Percentiles rank a stretch among this genome's conserved stretches.
phyloP scores from a whole-genome alignment of 2,888 invertebrate species.

The Drosophila lacicola region DNA sequence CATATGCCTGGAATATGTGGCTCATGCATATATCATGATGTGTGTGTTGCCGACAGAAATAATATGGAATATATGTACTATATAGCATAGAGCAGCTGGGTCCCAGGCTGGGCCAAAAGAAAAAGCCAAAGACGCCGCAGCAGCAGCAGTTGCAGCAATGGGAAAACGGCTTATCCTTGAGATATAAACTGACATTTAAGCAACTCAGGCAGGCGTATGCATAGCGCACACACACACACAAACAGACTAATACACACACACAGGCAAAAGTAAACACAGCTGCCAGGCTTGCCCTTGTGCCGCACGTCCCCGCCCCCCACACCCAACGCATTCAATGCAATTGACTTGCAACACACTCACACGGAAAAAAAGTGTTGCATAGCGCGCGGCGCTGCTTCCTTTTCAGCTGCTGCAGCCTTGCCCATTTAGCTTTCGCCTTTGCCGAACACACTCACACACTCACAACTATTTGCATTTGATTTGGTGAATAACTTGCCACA shows the following conservation, averaged over 20 bases:
- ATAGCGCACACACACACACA: slow-evolving; percentile 46
- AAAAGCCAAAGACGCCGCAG: slow-evolving; percentile 55
- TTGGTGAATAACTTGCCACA: slow-evolving; percentile 41
- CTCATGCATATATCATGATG: slow-evolving; percentile 61
- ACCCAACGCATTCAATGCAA: slow-evolving; percentile 51
- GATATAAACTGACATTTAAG: slow-evolving; percentile 81
- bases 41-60: slow-evolving; percentile 60
- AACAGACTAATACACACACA: slow-evolving; percentile 14
- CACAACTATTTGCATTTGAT: slow-evolving; percentile 51
- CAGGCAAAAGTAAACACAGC: slow-evolving; percentile 60
- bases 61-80: slow-evolving; percentile 34
- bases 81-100: slow-evolving; percentile 9
- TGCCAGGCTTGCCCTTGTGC: slow-evolving; percentile 58
- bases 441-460: neutral
- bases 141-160: slow-evolving; percentile 49
- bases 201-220: slow-evolving; percentile 76
- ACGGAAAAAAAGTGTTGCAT: slow-evolving; percentile 44
- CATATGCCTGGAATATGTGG: slow-evolving; percentile 31
- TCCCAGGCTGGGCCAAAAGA: slow-evolving; percentile 20
- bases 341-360: slow-evolving; percentile 41
- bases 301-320: neutral
- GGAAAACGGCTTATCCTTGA: slow-evolving; percentile 81
- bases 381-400: slow-evolving; percentile 29
- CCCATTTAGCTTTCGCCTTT: slow-evolving; percentile 11
- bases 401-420: slow-evolving; percentile 24